Evolutionary conservation across 2,888 invertebrate species (phyloP).

Genomic region (Cephus pulcher): DNA sequence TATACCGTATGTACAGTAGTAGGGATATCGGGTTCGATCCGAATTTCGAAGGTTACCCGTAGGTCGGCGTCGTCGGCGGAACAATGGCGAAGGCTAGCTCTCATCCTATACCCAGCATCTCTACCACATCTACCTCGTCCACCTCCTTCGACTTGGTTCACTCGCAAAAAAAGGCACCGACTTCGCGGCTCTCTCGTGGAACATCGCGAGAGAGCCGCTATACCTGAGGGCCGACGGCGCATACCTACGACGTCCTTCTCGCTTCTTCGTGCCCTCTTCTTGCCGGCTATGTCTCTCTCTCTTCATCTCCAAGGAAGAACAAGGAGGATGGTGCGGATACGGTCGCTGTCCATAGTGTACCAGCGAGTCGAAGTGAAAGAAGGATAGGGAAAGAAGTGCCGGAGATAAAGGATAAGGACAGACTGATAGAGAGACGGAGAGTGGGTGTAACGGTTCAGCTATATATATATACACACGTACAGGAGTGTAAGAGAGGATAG

Average conservation of each 20-base stretch:
- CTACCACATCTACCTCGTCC: slow-evolving; percentile 20
- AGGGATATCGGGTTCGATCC: background rate
- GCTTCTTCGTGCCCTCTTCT: background rate
- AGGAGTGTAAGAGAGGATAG: slow-evolving; percentile 3
- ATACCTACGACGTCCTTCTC: background rate
- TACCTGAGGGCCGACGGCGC: background rate
- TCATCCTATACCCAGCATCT: slow-evolving; percentile 11
- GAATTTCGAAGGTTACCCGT: slow-evolving; percentile 6
- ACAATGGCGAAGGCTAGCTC: background rate
- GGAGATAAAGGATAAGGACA: background rate
- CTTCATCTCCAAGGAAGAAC: background rate
- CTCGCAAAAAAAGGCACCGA: slow-evolving; percentile 42
- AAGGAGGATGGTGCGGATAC: background rate
- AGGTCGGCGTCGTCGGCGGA: background rate
- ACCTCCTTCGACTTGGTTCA: slow-evolving; percentile 1
- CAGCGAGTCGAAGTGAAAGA: background rate
- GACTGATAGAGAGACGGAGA: background rate
- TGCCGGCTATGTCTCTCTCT: background rate
- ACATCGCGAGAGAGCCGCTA: background rate
- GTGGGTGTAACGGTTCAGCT: background rate
- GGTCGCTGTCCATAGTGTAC: background rate
- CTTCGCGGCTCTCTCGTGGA: slow-evolving; percentile 45
- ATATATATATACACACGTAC: background rate
- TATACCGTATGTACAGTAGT: background rate
- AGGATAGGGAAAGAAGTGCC: background rate